Evolutionary conservation across 1,140 invertebrate species (phyloP).

Genomic region (Wasmannia auropunctata): DNA sequence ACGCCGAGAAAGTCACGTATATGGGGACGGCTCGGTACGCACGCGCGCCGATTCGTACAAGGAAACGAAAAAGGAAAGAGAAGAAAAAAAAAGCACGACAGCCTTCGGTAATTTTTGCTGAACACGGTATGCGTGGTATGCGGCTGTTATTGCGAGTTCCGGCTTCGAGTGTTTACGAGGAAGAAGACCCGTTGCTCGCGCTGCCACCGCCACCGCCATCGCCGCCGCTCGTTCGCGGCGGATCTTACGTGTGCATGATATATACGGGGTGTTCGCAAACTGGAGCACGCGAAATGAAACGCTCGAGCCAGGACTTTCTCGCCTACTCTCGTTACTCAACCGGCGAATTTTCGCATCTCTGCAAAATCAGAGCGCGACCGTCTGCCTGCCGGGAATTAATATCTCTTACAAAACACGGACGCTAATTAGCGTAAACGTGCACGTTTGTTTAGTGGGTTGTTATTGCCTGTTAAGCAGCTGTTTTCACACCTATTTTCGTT

Average conservation of each 20-base stretch:
- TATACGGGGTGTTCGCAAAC: not conserved
- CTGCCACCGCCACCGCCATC: not conserved
- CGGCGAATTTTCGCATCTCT: slow-evolving; percentile 1
- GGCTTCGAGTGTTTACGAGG: slow-evolving; percentile 10
- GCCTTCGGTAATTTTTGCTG: slow-evolving; percentile 6
- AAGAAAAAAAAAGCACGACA: not conserved
- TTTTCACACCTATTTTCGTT: not conserved
- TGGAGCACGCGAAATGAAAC: slow-evolving; percentile 23
- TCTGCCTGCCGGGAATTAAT: not conserved
- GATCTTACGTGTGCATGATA: not conserved
- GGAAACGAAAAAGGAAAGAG: not conserved
- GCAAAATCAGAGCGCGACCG: slow-evolving; percentile 15
- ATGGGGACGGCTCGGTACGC: not conserved
- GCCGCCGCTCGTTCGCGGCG: not conserved
- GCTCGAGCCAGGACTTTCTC: slow-evolving; percentile 1
- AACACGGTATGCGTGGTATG: slow-evolving; percentile 8
- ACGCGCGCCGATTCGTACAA: not conserved
- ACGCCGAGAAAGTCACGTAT: slow-evolving; percentile 18
- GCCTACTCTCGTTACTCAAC: slow-evolving; percentile 1
- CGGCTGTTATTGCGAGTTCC: slow-evolving; percentile 37
- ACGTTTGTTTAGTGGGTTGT: not conserved
- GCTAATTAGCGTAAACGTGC: not conserved
- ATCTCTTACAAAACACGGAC: not conserved
- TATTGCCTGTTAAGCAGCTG: not conserved
- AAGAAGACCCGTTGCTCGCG: slow-evolving; percentile 2